Base-by-base conservation (phyloP, 1,140 invertebrate species). In the Halesus radiatus region DNA sequence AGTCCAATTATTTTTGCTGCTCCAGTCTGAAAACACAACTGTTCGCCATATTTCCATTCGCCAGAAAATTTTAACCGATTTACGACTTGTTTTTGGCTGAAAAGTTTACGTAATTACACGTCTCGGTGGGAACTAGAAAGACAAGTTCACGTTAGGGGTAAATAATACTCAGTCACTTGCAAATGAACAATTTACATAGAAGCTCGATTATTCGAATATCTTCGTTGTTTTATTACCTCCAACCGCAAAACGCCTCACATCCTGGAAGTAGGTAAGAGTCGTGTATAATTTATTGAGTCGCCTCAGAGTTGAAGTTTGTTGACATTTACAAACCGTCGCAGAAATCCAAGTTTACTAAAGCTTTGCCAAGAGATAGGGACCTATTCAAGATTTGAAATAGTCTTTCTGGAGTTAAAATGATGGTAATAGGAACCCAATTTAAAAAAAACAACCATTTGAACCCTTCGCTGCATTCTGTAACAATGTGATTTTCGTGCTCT, bases 11-110 rank as follows among this genome's bases (percentile, higher is more conserved):
- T 60, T 22, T 23, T 60, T 60, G 56, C 18, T 20, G 56, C 10
- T 60, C 50, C 66, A 73, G 29, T 54, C n/a, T 22, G 66, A 73
- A 79, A 74, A 54, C 29, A 7, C 78, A 73, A 79, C 58, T 79
- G 54, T 66, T 68, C 60, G 18, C 54, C 50, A 32, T 18, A 62
- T 26, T 29, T 54, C 15, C 16, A 16, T 37, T 53, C 37, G 45
- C 53, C 37, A 20, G 56, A 45, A 13, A 22, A 20, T 73, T 70
- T 26, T 22, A 64, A 75, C 56, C 78, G 70, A 80, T 80, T 80
- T 80, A 80, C 73, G 79, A 80, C 79, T 76, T 80, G 79, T 80
- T 80, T 75, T 80, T 76, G 73, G 32, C 45, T 76, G 26, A 76
- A 70, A 80, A 80, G 72, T 76, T 80, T 68, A 73, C 32, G 6